Conservation (phyloP, 37 sponge, comb jelly and placozoan species). For the Beroe forskalii region DNA sequence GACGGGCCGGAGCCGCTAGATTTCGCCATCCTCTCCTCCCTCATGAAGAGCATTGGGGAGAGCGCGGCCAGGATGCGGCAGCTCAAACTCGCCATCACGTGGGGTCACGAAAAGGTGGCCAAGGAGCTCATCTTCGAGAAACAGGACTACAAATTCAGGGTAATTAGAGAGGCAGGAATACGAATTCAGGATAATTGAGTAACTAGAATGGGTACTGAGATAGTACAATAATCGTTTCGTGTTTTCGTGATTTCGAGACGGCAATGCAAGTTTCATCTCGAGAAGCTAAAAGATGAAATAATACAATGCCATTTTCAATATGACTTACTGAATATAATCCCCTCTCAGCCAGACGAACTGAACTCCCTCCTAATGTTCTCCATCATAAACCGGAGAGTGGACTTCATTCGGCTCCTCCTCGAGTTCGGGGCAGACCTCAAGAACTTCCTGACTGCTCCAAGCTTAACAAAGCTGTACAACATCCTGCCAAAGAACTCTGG, state of each 20-base stretch:
- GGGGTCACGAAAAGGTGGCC: slow-evolving; percentile 63
- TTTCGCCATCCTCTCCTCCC: slow-evolving; percentile 56
- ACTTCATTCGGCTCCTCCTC: slow-evolving; percentile 31
- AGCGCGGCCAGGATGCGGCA: slow-evolving; percentile 57
- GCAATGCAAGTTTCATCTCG: too few relatives aligned
- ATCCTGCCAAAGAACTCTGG: slow-evolving; percentile 55
- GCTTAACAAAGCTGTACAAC: slow-evolving; percentile 58
- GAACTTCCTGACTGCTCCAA: slow-evolving; percentile 57
- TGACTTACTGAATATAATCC: too few relatives aligned
- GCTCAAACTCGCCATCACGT: slow-evolving; percentile 53
- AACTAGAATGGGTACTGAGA: too few relatives aligned
- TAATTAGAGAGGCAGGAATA: not conserved
- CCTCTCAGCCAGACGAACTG: slow-evolving; percentile 29
- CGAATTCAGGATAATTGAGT: not conserved
- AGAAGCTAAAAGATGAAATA: too few relatives aligned
- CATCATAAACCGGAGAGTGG: slow-evolving; percentile 59
- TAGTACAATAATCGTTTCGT: too few relatives aligned
- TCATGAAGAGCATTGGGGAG: slow-evolving; percentile 62
- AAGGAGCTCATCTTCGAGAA: slow-evolving; percentile 63
- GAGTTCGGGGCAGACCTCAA: slow-evolving; percentile 59
- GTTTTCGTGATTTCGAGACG: too few relatives aligned
- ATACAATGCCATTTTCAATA: too few relatives aligned
- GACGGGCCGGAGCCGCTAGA: slow-evolving; percentile 58
- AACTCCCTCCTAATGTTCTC: slow-evolving; percentile 63
- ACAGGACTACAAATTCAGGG: slow-evolving; percentile 63